Conservation (phyloP, 2,888 invertebrate species). For the Athetis lepigone region DNA sequence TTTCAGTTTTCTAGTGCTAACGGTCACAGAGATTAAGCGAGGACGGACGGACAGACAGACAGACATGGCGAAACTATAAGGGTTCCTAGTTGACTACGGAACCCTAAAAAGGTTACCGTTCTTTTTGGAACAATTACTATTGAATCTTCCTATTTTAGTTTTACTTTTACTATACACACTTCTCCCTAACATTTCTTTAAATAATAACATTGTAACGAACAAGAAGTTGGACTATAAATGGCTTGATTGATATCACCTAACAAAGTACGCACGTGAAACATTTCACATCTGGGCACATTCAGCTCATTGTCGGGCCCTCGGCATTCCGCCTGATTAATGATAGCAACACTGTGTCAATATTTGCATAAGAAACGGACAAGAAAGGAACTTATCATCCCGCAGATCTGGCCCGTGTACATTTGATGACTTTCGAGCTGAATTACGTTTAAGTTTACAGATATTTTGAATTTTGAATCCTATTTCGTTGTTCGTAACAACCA, state of each 20-base stretch:
- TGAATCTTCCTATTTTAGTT: no score
- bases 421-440: constrained; percentile 81
- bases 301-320: constrained; percentile 76
- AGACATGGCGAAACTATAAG: no score
- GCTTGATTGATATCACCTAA: constrained; percentile 75
- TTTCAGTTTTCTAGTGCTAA: no score
- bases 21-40: no score
- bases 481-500: constrained; percentile 52
- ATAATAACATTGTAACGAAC: constrained; percentile 54
- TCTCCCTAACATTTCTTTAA: constrained; percentile 1
- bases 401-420: constrained; percentile 80
- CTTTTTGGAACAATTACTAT: no score
- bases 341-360: constrained; percentile 88
- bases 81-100: no score
- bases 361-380: constrained; percentile 89
- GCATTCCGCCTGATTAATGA: constrained; percentile 87
- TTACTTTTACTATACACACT: neutral
- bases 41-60: no score
- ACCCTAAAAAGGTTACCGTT: no score
- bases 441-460: constrained; percentile 52
- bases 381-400: constrained; percentile 84
- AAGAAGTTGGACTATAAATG: constrained; percentile 61
- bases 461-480: constrained; percentile 67
- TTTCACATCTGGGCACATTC: constrained; percentile 72
- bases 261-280: constrained; percentile 69